Percentiles rank a stretch among this genome's conserved stretches.
Evolutionary conservation across 2,888 invertebrate genomes (phyloP).

Genomic region (Linnaemya tessellans): DNA sequence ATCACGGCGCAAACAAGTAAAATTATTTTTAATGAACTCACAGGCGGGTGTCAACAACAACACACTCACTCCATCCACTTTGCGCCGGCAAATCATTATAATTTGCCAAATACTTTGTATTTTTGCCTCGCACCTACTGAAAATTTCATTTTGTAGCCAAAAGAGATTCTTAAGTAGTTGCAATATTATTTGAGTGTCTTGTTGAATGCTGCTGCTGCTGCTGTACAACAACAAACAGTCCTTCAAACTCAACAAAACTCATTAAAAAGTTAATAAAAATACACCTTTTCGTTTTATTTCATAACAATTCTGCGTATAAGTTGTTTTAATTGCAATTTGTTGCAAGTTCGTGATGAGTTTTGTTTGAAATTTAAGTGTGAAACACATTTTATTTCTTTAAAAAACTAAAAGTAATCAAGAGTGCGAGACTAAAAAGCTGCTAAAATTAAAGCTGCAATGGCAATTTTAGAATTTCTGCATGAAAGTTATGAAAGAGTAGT

Average conservation of each 20-base stretch:
- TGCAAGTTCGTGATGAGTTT: constrained; percentile 66
- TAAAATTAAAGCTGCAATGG: background rate
- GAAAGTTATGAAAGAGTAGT: too few relatives aligned
- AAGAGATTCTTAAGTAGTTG: background rate
- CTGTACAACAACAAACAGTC: constrained; percentile 8
- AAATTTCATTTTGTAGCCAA: constrained; percentile 6
- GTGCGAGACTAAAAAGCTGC: background rate
- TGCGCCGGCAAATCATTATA: background rate
- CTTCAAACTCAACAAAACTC: constrained; percentile 54
- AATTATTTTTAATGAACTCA: constrained; percentile 35
- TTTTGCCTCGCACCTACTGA: background rate
- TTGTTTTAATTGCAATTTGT: constrained; percentile 69
- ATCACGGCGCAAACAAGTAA: constrained; percentile 53
- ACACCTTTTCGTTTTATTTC: constrained; percentile 39
- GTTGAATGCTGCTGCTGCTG: constrained; percentile 4
- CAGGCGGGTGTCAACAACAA: constrained; percentile 29
- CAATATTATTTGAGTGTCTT: background rate
- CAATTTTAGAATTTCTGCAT: background rate
- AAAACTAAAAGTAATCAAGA: background rate
- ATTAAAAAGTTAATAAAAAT: constrained; percentile 67
- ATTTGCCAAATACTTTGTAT: constrained; percentile 32
- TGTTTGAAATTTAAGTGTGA: constrained; percentile 44
- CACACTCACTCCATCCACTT: background rate
- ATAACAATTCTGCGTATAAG: constrained; percentile 31
- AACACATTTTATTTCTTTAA: constrained; percentile 18